A percentile compares a stretch with the other conserved stretches of the same genome.
Conservation (phyloP, 2,888 invertebrate species). For the Zhuqinia jingwanae region DNA sequence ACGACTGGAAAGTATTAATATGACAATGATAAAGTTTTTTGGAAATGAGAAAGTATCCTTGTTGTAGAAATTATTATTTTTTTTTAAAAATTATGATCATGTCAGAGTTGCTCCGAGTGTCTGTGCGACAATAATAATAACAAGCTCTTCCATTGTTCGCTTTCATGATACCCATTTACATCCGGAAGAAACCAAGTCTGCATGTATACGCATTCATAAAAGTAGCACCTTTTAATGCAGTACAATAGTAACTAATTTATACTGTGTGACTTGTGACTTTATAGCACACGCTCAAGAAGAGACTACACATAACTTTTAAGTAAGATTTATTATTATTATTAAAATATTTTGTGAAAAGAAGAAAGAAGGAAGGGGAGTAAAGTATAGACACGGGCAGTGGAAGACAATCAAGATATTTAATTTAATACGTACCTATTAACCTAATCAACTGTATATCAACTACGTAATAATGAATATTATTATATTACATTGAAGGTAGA, state of each 20-base stretch:
- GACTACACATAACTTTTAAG: no score
- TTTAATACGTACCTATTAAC: neutral
- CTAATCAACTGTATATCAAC: neutral
- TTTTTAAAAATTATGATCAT: neutral
- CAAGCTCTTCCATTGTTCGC: neutral
- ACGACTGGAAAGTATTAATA: neutral
- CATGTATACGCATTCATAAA: no score
- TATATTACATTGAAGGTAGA: neutral
- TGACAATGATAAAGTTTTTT: slow-evolving; percentile 33
- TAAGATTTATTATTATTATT: no score
- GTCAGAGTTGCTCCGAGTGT: neutral
- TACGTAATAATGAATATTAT: neutral
- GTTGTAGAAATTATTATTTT: slow-evolving; percentile 14
- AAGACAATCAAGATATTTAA: neutral
- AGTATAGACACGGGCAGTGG: neutral
- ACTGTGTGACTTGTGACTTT: neutral
- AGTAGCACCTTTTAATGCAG: slow-evolving; percentile 1
- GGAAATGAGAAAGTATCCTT: neutral
- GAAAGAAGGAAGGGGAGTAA: neutral
- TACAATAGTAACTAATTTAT: slow-evolving; percentile 23
- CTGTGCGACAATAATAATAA: neutral
- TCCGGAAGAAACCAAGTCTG: no score
- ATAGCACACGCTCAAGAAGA: neutral
- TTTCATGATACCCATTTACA: neutral
- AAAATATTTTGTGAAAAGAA: neutral